Base-by-base conservation (phyloP, 2,113 vertebrate species). In the Pycnonotus jocosus region DNA sequence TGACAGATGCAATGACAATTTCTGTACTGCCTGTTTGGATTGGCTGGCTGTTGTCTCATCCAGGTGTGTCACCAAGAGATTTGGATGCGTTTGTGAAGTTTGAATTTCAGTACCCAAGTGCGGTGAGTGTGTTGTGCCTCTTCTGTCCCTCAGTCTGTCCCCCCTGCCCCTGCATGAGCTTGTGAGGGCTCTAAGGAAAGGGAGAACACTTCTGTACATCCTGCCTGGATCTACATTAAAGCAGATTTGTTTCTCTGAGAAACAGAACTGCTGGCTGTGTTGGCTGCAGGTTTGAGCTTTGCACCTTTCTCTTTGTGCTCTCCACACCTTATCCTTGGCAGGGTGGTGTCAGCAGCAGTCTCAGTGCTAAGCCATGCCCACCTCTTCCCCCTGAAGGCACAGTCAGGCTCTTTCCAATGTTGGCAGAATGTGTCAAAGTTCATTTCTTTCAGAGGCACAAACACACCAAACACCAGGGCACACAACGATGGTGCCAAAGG, bases 51-150 rank as follows among this genome's bases (percentile, higher is more conserved):
- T 96, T 88, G 47, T 95, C 86, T 96, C 62, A 7, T 81, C 64
- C 88, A 99, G 99, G 99, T 79, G 98, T 99, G 70, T 98, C 98
- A 40, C 95, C 99, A 7, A 98, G 98, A 54, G 99, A 99, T 84
- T 96, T 99, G 93, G 98, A 99, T 83, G 98, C 99, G 0, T 99
- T 98, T 95, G 97, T 99, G 53, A 99, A 99, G 96, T 99, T 99
- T 96, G 99, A 99, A 78, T 99, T 99, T 92, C 99, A 99, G 15
- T 99, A 99, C 92, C 99, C 99, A 1, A 99, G 98, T 83, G 87
- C 98, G 94, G 99, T 99, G 95, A 99, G 98, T 97, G 31, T 81
- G 72, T 79, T 3, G 64, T 86, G 65, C 50, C 56, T 71, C 62
- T 81, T 70, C 33, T 79, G n/a, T 42, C 38, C 57, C 54, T 76